These are phyloP conservation scores for Hiodon alosoides DNA, from an alignment of 2,113 vertebrate species.

Conservation along the genomic window DNA sequence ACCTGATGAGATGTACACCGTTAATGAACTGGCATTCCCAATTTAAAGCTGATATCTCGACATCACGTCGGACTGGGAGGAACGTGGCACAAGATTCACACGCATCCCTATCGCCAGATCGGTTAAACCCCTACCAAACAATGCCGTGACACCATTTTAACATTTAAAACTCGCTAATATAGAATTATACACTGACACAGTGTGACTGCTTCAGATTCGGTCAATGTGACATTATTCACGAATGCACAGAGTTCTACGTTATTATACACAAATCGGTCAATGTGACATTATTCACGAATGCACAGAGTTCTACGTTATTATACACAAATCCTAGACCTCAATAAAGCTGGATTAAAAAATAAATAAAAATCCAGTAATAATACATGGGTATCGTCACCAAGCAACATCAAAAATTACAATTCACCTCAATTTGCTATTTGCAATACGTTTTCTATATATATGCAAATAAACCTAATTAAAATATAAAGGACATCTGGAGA, in stretches of 20 bases:
- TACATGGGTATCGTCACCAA: background rate
- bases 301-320: background rate
- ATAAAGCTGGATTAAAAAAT: background rate
- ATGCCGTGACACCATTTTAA: no score
- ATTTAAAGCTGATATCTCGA: no score
- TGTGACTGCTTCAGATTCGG: background rate
- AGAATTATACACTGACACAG: constrained; percentile 49
- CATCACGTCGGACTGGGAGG: no score
- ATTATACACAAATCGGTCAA: no score
- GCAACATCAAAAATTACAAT: constrained; percentile 19
- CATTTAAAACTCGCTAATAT: no score
- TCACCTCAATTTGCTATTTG: constrained; percentile 4
- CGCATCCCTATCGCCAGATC: no score
- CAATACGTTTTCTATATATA: constrained; percentile 22
- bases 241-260: background rate
- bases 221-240: no score
- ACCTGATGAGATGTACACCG: no score
- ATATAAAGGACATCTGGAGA: constrained; percentile 8
- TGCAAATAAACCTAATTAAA: constrained; percentile 27
- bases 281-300: background rate
- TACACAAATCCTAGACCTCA: background rate
- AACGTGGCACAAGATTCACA: no score
- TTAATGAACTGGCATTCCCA: no score
- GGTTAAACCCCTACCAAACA: no score
- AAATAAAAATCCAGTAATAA: constrained; percentile 11